A percentile compares a stretch with the other conserved stretches of the same genome.
These are phyloP conservation scores for Lontra canadensis DNA, from an alignment of 2,113 vertebrate genomes.

Conservation along the genomic window DNA sequence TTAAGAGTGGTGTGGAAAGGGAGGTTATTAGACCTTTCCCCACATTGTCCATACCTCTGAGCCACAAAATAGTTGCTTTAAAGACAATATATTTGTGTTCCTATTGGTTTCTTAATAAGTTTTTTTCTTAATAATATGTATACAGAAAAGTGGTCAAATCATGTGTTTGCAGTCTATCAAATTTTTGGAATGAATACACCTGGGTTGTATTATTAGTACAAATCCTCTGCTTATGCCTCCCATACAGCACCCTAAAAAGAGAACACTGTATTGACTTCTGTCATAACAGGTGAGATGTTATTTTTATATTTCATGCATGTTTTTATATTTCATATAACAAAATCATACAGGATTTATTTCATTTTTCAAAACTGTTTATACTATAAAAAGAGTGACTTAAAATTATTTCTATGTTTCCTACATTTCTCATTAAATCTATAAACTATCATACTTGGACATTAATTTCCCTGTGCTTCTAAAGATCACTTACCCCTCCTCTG, in stretches of 20 bases:
- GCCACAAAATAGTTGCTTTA: neutral
- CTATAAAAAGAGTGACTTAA: neutral
- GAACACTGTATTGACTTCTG: neutral
- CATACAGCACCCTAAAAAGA: neutral
- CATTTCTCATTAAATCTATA: neutral
- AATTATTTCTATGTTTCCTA: neutral
- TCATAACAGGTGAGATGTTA: neutral
- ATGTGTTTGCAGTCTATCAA: neutral
- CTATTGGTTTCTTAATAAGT: neutral
- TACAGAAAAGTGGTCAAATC: neutral
- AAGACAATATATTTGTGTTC: neutral
- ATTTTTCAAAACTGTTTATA: neutral
- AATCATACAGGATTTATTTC: neutral
- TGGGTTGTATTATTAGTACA: neutral
- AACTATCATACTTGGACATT: neutral
- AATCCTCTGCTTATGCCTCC: neutral
- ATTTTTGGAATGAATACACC: neutral
- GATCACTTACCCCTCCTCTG: neutral
- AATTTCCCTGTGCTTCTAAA: neutral
- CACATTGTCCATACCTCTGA: neutral
- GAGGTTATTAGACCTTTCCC: neutral
- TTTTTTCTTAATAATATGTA: neutral
- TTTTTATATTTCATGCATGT: neutral
- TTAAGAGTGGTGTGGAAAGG: neutral
- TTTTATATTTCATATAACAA: neutral